These are phyloP conservation scores for Lycopodina hypogea DNA, from an alignment of 37 sponge, comb jelly and placozoan species.

Conservation along the genomic window DNA sequence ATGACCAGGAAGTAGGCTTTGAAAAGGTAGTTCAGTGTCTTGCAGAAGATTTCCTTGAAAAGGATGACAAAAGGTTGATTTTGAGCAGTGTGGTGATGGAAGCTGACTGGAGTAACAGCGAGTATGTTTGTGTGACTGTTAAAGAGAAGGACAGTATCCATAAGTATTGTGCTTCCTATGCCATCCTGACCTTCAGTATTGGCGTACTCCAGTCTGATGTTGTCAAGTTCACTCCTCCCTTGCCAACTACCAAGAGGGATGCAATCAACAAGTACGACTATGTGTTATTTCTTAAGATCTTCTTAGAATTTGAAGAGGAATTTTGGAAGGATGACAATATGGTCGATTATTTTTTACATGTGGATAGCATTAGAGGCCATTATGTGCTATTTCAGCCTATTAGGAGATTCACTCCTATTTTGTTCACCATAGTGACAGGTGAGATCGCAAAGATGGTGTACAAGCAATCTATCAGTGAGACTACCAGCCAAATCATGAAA, in stretches of 20 bases:
- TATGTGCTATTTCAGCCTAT: background rate
- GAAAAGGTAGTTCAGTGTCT: slow-evolving; percentile 31
- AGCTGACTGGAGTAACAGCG: slow-evolving; percentile 37
- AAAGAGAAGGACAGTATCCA: too few species aligned
- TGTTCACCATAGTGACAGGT: slow-evolving; percentile 27
- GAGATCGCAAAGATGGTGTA: slow-evolving; percentile 19
- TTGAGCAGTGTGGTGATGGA: slow-evolving; percentile 25
- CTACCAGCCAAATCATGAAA: slow-evolving; percentile 32
- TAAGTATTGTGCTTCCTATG: too few species aligned
- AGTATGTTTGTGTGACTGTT: too few species aligned
- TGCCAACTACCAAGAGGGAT: slow-evolving; percentile 28
- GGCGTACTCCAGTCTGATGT: too few species aligned
- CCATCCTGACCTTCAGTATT: too few species aligned
- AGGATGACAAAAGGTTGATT: slow-evolving; percentile 22
- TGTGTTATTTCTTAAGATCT: background rate
- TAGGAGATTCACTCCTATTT: background rate
- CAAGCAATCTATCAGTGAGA: slow-evolving; percentile 4
- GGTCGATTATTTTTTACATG: background rate
- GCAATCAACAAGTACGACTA: slow-evolving; percentile 18
- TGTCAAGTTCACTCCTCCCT: too few species aligned
- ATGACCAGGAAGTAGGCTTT: slow-evolving; percentile 38
- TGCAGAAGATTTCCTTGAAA: slow-evolving; percentile 4
- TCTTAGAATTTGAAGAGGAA: too few species aligned
- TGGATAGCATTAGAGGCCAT: background rate
- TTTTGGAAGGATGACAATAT: background rate